Evolutionary conservation across 1,140 invertebrate genomes (phyloP).

Genomic region (Hylaeus volcanicus): DNA sequence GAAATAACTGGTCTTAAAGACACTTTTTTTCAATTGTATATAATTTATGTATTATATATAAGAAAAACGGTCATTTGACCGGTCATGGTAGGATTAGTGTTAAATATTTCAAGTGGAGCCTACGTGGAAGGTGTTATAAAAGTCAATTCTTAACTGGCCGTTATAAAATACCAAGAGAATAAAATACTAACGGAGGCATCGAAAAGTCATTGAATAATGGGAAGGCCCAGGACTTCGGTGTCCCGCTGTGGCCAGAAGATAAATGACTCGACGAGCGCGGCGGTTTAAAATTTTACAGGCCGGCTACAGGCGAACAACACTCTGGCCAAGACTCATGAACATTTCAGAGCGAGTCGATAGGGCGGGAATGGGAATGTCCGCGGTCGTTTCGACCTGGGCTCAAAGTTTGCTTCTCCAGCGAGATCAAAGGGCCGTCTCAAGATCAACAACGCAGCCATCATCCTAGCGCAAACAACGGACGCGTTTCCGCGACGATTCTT

Average conservation of each 20-base stretch:
- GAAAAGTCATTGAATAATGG: no score
- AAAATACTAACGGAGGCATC: no score
- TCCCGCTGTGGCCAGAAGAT: neutral
- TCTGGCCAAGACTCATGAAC: conserved; percentile 38
- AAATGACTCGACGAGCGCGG: neutral
- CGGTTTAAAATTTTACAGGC: conserved; percentile 56
- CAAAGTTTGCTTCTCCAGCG: neutral
- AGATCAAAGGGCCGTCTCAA: neutral
- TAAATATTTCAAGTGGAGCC: no score
- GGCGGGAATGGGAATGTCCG: conserved; percentile 45
- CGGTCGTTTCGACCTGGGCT: neutral
- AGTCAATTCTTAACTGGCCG: no score
- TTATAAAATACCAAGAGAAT: no score
- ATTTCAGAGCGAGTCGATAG: conserved; percentile 54
- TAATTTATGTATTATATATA: no score
- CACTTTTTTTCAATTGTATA: no score
- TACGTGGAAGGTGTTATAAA: no score
- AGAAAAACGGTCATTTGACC: no score
- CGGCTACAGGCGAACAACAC: conserved; percentile 28
- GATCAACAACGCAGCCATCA: neutral
- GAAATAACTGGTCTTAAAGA: no score
- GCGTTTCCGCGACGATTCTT: neutral
- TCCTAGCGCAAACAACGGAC: neutral
- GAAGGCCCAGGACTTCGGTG: conserved; percentile 24
- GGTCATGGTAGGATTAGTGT: no score